phyloP scores from a whole-genome alignment of 2,888 invertebrate species.

The Stenolophus ochropezus region DNA sequence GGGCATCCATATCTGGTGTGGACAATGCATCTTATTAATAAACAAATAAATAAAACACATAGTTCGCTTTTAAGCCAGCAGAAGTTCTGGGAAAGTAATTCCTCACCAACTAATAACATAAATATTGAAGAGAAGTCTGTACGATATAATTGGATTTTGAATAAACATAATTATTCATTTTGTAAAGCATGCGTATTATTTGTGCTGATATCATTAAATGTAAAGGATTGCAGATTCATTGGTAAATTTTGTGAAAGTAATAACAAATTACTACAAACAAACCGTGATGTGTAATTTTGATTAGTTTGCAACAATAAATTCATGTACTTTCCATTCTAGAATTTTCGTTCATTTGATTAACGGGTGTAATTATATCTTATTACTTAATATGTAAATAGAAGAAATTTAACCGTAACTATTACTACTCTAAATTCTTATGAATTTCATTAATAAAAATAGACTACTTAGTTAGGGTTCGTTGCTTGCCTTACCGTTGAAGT shows the following conservation, averaged over 20 bases:
- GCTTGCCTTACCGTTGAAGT: neutral
- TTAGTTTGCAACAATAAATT: neutral
- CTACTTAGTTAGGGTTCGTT: conserved; percentile 27
- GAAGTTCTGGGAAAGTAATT: no score
- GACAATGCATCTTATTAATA: no score
- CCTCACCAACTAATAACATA: no score
- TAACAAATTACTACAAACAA: neutral
- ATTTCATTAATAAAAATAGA: conserved; percentile 26
- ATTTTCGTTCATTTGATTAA: neutral
- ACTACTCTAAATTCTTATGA: conserved; percentile 6
- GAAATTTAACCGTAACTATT: conserved; percentile 27
- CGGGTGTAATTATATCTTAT: neutral
- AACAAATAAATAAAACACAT: no score
- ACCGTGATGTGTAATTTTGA: neutral
- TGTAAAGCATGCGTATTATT: neutral
- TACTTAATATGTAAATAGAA: conserved; percentile 29
- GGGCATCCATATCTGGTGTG: no score
- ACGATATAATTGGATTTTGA: no score
- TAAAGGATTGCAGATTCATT: neutral
- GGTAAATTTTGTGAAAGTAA: neutral
- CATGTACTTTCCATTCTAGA: neutral
- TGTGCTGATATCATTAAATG: neutral
- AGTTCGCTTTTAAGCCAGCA: no score
- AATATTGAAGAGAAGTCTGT: no score
- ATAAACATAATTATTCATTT: neutral